phyloP scores from a whole-genome alignment of 2,113 vertebrate species.

The Bagarius yarrelli region DNA sequence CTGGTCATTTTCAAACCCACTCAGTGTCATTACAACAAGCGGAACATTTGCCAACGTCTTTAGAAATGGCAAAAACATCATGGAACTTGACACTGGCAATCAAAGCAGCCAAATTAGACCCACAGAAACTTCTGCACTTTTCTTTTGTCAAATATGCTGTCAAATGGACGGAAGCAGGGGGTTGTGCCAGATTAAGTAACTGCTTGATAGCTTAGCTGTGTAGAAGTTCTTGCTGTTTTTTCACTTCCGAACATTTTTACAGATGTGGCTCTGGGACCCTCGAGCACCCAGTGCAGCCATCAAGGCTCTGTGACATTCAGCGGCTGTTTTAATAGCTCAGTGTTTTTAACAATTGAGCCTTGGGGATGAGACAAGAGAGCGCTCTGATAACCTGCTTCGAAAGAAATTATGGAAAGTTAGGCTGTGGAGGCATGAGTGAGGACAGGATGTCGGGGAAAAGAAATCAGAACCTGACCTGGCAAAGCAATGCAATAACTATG shows the following conservation, averaged over 20 bases:
- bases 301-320: constrained; percentile 12
- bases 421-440: constrained; percentile 25
- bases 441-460: neutral
- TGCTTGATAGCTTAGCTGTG: constrained; percentile 60
- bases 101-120: neutral
- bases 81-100: constrained; percentile 40
- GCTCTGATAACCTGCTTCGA: constrained; percentile 34
- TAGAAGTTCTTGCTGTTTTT: constrained; percentile 33
- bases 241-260: constrained; percentile 58
- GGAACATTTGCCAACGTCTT: neutral
- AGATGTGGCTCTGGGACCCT: constrained; percentile 69
- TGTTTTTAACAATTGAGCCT: constrained; percentile 36
- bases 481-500: constrained; percentile 22
- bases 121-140: constrained; percentile 25
- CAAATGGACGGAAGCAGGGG: constrained; percentile 35
- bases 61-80: constrained; percentile 23
- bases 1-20: constrained; percentile 26
- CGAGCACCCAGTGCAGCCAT: constrained; percentile 49
- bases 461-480: constrained; percentile 26
- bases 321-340: constrained; percentile 21
- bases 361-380: constrained; percentile 4
- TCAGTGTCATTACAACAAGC: constrained; percentile 17
- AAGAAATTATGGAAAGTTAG: constrained; percentile 31
- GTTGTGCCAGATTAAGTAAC: constrained; percentile 22
- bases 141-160: constrained; percentile 37